Base-by-base conservation (phyloP, 2,797 vertebrate species). In the Pelobates cultripes region DNA sequence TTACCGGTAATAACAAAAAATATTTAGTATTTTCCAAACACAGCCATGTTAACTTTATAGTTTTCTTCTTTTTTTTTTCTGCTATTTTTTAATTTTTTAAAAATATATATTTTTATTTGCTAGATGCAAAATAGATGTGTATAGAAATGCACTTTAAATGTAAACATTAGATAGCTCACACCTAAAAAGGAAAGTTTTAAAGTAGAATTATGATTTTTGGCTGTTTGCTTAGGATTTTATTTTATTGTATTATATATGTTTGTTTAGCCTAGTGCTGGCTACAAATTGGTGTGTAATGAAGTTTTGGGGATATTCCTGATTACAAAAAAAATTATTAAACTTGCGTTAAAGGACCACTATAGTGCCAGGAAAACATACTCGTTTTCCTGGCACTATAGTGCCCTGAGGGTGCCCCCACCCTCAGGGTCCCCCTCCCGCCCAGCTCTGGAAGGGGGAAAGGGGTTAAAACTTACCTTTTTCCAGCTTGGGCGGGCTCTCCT, bases 261-360 rank as follows among this genome's bases (percentile, higher is more conserved):
- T 72, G 43, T 51, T n/a, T 72, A 53, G 43, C 4, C 9, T 73
- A 60, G 53, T 60, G 28, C 40, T 15, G 2, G 40, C 17, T 57
- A 57, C 40, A 57, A 10, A 40, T 57, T 10, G 14, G 40, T 57
- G 61, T 64, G 71, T 73, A 57, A 73, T 15, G 3, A 43, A 73
- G 69, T 44, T 47, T 44, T 44, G 45, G 69, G 69, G 42, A 70
- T 42, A 72, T 72, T 72, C 70, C 15, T 53, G 45, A 3, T 4
- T 72, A 3, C 17, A 41, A n/a, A 45, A 43, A 45, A 43, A 43
- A 17, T 3, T 45, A 64, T 70, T n/a, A 8, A 70, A 70, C 43
- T 28, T 14, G 17, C 10, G 14, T 43, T 6, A n/a, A n/a, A n/a
- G n/a, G n/a, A n/a, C n/a, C n/a, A n/a, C n/a, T n/a, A n/a, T n/a